A percentile compares a stretch with the other conserved stretches of the same genome.
Conservation (phyloP, 2,797 vertebrate genomes). For the Pseudomugil gertrudae region DNA sequence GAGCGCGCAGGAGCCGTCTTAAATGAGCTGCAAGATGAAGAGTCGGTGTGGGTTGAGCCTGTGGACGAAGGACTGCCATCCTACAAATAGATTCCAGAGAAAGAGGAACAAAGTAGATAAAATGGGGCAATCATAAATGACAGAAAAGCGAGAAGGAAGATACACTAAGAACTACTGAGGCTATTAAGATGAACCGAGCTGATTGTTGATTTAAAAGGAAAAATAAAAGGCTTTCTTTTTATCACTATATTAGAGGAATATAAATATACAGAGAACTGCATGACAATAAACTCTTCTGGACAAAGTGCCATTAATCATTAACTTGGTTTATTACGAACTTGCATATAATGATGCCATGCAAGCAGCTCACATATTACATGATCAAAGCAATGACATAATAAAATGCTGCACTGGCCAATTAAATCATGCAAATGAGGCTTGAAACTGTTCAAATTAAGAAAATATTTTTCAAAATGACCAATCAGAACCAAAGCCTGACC, state of each 20-base stretch:
- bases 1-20: conserved; percentile 85
- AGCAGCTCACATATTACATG: neutral
- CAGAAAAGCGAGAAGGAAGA: neutral
- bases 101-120: conserved; percentile 1
- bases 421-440: neutral
- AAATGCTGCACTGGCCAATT: neutral
- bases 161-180: neutral
- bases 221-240: neutral
- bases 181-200: neutral
- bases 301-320: neutral
- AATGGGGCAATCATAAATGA: conserved; percentile 13
- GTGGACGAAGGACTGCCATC: conserved; percentile 94
- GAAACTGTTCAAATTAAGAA: neutral
- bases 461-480: too few species aligned
- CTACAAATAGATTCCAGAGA: conserved; percentile 83
- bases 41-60: conserved; percentile 93
- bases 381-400: neutral
- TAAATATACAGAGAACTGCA: neutral
- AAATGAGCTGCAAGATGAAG: conserved; percentile 88
- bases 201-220: neutral
- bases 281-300: neutral
- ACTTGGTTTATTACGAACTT: too few species aligned
- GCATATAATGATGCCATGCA: neutral
- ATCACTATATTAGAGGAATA: neutral
- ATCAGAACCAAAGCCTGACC: too few species aligned